Evolutionary conservation across 2,888 invertebrate species (phyloP), one percentile per base, ranked within the genome.

Genomic region (Cybosia mesomella): DNA sequence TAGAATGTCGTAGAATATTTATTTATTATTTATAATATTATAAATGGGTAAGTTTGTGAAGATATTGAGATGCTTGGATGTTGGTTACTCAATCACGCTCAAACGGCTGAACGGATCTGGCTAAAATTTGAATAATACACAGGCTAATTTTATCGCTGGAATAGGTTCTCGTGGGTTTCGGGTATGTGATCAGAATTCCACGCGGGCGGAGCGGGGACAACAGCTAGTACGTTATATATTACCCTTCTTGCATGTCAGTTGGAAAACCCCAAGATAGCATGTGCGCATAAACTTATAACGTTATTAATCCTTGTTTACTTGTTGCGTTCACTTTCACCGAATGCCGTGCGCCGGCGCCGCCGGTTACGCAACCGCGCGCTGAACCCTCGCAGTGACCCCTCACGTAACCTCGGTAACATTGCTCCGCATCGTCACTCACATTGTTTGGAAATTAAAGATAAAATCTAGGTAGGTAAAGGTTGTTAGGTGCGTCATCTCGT

Each of bases 261-360:
- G 68, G 68, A 58, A 65, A 69, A 58, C 49, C 68, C 60, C 32
- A n/a, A 58, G 22, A 49, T 62, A 65, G 43, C 36, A 53, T 65
- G 57, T 49, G 21, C 49, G 9, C 4, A 57, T 43, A 43, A 10
- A 39, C 15, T 24, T 28, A 53, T n/a, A 53, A 54, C 28, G 28
- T 54, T 28, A 53, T 53, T 66, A 74, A 81, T 79, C 80, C 82
- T 84, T 82, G 77, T 80, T 75, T 73, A 76, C 73, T 71, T 66
- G 65, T 49, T 69, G 70, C 73, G 71, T 66, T 72, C 76, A 77
- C 84, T 83, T 85, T 83, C 84, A 76, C 84, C 73, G 70, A 68
- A 71, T 74, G 75, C 67, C 22, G 67, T 64, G 43, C 57, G 57
- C 43, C 68, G 36, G 55, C 68, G 59, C 67, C 60, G 68, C n/a